Base-by-base conservation (phyloP, 2,113 vertebrate species). In the Chelonoidis abingdonii region DNA sequence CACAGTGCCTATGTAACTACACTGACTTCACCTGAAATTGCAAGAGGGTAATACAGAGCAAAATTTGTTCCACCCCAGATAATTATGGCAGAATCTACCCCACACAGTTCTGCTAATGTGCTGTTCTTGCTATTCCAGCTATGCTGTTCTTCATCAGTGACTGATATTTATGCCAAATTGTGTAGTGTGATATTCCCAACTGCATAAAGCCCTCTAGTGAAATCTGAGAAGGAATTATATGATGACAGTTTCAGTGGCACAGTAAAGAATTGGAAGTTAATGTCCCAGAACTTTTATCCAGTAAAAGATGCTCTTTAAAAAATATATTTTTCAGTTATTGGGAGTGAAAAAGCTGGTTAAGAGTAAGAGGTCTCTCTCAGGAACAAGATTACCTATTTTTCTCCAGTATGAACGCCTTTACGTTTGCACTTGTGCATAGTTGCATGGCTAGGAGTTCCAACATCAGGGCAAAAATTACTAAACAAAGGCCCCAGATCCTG, bases 61-160 rank as follows among this genome's bases (percentile, higher is more conserved):
- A 87, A 86, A 87, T 81, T 88, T 92, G 62, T 89, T 89, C 90
- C 65, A 72, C 65, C 2, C 16, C 19, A 38, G 93, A 91, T 53
- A 83, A 94, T 80, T 13, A 86, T 83, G 76, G 86, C 13, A 6
- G 9, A 82, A 88, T 49, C 44, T 84, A 87, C 95, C 95, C 93
- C 92, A 94, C 95, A 88, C 80, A 88, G 92, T 87, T 92, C 84
- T 14, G 17, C 41, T 91, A 62, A 57, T 50, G 93, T 87, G 72
- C 80, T 87, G 90, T 90, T 93, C 96, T 94, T 78, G 50, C 72
- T 96, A 92, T 84, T 87, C 89, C 92, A 91, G 80, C 89, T 94
- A 89, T 78, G 83, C 94, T 97, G 95, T 89, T 94, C 92, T 94
- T 88, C 87, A 93, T 95, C 94, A 94, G 7, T 93, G 84, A 53